phyloP scores from a whole-genome alignment of 2,113 vertebrate genomes.

The Mirounga angustirostris region DNA sequence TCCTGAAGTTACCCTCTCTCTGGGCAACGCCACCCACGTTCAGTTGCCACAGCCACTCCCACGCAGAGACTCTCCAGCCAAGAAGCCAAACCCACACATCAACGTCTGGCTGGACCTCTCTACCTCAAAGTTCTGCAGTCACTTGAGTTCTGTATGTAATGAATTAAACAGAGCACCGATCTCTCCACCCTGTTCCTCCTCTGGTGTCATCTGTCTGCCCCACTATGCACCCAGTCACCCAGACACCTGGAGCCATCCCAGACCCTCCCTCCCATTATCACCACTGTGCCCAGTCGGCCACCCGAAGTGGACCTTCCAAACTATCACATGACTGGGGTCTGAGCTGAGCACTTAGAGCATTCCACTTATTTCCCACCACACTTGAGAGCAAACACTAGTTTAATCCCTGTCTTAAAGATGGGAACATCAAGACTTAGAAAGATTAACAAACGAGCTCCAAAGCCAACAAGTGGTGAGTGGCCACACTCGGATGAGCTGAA shows the following conservation, averaged over 20 bases:
- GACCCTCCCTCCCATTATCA: neutral
- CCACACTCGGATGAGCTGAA: neutral
- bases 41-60: neutral
- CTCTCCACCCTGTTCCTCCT: neutral
- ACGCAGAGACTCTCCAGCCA: neutral
- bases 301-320: neutral
- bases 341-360: neutral
- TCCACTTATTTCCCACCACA: neutral
- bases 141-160: no score
- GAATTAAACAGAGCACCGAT: neutral
- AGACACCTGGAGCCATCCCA: neutral
- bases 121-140: neutral
- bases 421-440: neutral
- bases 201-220: neutral
- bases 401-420: neutral
- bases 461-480: neutral
- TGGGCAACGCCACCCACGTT: neutral
- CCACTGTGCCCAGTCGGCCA: no score
- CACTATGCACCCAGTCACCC: neutral
- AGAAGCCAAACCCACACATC: neutral
- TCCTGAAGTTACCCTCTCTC: neutral
- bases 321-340: neutral
- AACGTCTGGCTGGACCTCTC: neutral
- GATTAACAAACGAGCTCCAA: neutral
- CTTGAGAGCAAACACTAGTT: neutral